Evolutionary conservation across 2,888 invertebrate species (phyloP), one percentile per base, ranked within the genome.

Genomic region (Chromoteleia sp.): DNA sequence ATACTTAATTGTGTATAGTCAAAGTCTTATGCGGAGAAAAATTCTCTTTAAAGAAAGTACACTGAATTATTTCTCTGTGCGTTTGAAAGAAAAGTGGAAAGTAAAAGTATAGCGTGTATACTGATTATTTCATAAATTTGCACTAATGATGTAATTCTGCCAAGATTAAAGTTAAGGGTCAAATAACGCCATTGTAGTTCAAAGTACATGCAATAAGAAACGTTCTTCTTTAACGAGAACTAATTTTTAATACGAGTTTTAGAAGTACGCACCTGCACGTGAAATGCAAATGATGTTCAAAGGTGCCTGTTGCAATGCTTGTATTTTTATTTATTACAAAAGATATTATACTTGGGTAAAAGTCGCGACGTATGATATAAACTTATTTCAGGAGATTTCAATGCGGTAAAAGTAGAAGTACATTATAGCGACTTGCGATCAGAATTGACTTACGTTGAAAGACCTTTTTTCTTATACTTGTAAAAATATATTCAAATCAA

Each of bases 361-460:
- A 50, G 19, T 30, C 0, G 15, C 29, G 21, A 50, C 10, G 17
- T 48, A 39, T 65, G n/a, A 7, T 21, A 15, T 33, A 21, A 14
- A 58, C 41, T 67, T 75, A 41, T 45, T 59, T 58, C 67, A 39
- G 75, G 75, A 75, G 75, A 75, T 75, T 75, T 75, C 75, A 75
- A 74, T 74, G 74, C 74, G 30, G 43, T 58, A 54, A 65, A 74
- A 74, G 65, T 65, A 25, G 58, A 65, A 65, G 36, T 58, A 65
- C 41, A 56, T 45, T 63, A 63, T 41, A 41, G 39, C 14, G 7
- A 29, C 14, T 63, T 63, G 10, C 30, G 36, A 63, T 56, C 29
- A 48, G 15, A 73, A 63, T 33, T 50, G 29, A 25, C 41, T 29
- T 8, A 14, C 41, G 25, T 29, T 36, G 21, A 54, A 30, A 56